A percentile compares a stretch with the other conserved stretches of the same genome.
These are phyloP conservation scores for Rhinolophus sinicus DNA, from an alignment of 2,113 vertebrate genomes.

Conservation along the genomic window DNA sequence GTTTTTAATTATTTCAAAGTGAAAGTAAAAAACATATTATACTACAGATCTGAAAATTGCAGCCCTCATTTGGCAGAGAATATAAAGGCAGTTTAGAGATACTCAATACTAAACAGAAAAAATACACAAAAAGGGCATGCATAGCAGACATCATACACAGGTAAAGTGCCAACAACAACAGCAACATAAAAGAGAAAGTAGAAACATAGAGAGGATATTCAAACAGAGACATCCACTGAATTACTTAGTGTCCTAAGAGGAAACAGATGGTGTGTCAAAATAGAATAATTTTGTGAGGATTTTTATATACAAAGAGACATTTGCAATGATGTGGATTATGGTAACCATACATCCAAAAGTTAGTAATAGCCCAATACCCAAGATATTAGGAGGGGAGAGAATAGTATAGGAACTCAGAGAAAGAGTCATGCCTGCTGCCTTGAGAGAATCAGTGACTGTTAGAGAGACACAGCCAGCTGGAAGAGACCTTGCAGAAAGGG, in stretches of 20 bases:
- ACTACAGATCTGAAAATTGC: not conserved
- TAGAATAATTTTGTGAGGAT: constrained; percentile 19
- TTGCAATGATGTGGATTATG: not conserved
- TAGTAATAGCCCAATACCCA: not conserved
- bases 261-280: constrained; percentile 60
- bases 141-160: not conserved
- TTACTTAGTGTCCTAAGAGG: constrained; percentile 44
- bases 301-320: constrained; percentile 42
- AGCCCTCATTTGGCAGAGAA: not conserved
- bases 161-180: constrained; percentile 13
- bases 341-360: not conserved
- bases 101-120: constrained; percentile 25
- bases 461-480: not conserved
- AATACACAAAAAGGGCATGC: not conserved
- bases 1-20: constrained; percentile 33
- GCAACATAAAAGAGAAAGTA: constrained; percentile 25
- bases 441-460: not conserved
- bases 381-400: not conserved
- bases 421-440: not conserved
- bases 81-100: not conserved
- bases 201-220: not conserved
- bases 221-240: not conserved
- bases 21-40: not conserved
- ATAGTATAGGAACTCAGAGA: not conserved
- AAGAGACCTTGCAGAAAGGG: not conserved